Evolutionary conservation across 1,140 invertebrate species (phyloP).

Genomic region (Drosophila tristis): DNA sequence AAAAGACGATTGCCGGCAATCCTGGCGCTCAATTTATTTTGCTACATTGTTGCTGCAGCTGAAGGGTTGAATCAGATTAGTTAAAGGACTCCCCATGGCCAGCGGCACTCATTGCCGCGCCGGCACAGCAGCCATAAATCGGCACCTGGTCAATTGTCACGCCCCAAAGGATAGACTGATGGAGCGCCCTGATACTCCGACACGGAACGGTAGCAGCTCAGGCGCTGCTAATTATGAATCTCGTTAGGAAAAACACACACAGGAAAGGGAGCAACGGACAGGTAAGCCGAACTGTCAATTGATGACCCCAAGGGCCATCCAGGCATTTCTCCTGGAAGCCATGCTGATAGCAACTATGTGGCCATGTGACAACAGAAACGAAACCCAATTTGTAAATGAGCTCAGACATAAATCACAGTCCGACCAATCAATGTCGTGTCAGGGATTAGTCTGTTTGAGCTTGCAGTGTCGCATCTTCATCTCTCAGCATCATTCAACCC

Average conservation of each 20-base stretch:
- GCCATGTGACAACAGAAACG: constrained; percentile 31
- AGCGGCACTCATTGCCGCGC: constrained; percentile 18
- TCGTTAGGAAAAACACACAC: constrained; percentile 11
- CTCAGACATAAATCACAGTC: constrained; percentile 57
- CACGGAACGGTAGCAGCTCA: constrained; percentile 6
- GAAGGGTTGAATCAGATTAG: constrained; percentile 9
- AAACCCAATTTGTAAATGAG: constrained; percentile 57
- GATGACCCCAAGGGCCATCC: constrained; percentile 22
- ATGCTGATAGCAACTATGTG: constrained; percentile 1
- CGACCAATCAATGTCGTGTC: constrained; percentile 43
- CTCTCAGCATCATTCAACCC: background rate
- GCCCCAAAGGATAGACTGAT: constrained; percentile 18
- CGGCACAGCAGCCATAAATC: constrained; percentile 57
- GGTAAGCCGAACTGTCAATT: constrained; percentile 35
- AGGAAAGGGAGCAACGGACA: constrained; percentile 2
- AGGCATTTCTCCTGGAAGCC: constrained; percentile 15
- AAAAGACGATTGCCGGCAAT: constrained; percentile 67
- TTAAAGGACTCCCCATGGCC: background rate
- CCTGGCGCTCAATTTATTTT: constrained; percentile 68
- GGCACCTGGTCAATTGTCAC: constrained; percentile 48
- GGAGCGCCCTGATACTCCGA: background rate
- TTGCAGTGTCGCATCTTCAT: constrained; percentile 1
- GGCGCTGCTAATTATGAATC: constrained; percentile 62
- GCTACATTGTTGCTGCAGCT: constrained; percentile 48
- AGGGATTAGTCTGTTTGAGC: constrained; percentile 28